Percentiles rank a stretch among this genome's conserved stretches.
Evolutionary conservation across 2,888 invertebrate species (phyloP).

Genomic region (Galeopsomyia nigrocyanea): DNA sequence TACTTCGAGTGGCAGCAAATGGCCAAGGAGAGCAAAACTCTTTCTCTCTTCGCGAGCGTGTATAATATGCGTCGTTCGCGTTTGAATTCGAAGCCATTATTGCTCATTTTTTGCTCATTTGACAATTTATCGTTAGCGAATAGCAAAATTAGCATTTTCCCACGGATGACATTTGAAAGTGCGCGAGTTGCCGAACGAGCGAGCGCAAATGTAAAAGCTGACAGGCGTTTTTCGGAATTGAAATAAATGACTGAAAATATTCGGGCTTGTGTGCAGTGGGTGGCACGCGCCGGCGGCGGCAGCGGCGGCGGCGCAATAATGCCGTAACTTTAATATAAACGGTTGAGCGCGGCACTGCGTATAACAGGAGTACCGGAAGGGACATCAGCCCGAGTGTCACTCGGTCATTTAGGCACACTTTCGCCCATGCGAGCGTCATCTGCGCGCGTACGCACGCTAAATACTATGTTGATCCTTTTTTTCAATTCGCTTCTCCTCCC

Average conservation of each 20-base stretch:
- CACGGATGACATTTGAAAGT: too few relatives aligned
- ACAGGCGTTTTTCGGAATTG: constrained; percentile 33
- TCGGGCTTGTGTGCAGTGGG: constrained; percentile 53
- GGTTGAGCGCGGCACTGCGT: constrained; percentile 54
- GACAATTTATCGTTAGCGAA: too few relatives aligned
- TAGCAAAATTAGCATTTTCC: too few relatives aligned
- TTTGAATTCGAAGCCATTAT: too few relatives aligned
- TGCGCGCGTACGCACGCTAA: constrained; percentile 48
- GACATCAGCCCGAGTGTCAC: constrained; percentile 66
- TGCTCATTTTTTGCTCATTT: too few relatives aligned
- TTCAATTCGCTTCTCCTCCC: constrained; percentile 30
- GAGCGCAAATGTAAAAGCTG: too few relatives aligned
- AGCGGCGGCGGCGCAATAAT: constrained; percentile 49
- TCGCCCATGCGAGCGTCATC: constrained; percentile 35
- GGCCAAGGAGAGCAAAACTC: constrained; percentile 14
- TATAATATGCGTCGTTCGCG: not conserved
- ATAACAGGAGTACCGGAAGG: constrained; percentile 68
- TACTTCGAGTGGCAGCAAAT: constrained; percentile 31
- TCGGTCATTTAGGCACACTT: constrained; percentile 59
- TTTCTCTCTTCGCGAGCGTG: constrained; percentile 10
- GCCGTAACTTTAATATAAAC: constrained; percentile 66
- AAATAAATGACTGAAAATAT: constrained; percentile 47
- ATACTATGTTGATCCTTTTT: constrained; percentile 49
- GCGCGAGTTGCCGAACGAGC: too few relatives aligned
- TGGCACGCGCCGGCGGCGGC: constrained; percentile 68